A percentile compares a stretch with the other conserved stretches of the same genome.
phyloP scores from a whole-genome alignment of 2,797 vertebrate genomes.

The Chaenodraco wilsoni region DNA sequence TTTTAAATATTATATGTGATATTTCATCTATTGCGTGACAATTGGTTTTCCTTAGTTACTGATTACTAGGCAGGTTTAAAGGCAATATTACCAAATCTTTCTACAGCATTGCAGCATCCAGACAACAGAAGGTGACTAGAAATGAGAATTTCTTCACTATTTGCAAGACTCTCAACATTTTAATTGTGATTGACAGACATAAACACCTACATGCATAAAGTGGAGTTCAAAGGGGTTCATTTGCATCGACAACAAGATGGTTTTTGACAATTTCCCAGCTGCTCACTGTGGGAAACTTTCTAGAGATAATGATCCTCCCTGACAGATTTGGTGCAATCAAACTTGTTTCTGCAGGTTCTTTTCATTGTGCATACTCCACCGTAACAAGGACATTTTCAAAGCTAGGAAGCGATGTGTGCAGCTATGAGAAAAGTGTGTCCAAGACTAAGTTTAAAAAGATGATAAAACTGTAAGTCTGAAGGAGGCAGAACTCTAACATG shows the following conservation, averaged over 20 bases:
- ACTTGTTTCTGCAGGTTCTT: constrained; percentile 64
- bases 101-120: constrained; percentile 41
- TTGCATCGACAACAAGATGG: constrained; percentile 82
- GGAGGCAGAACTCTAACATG: neutral
- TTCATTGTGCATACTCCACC: constrained; percentile 51
- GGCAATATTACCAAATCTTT: constrained; percentile 40
- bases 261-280: constrained; percentile 83
- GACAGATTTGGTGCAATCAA: constrained; percentile 80
- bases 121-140: constrained; percentile 63
- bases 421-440: constrained; percentile 42
- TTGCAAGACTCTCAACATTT: constrained; percentile 63
- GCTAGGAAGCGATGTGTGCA: constrained; percentile 28
- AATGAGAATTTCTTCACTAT: constrained; percentile 59
- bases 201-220: constrained; percentile 78
- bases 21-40: too few relatives aligned
- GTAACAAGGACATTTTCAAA: constrained; percentile 70
- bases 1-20: too few relatives aligned
- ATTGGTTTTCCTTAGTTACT: too few relatives aligned
- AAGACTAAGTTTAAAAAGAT: constrained; percentile 35
- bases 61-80: constrained; percentile 24
- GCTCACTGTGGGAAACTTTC: constrained; percentile 79
- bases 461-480: neutral
- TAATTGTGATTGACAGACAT: constrained; percentile 78
- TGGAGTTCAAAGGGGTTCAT: constrained; percentile 78
- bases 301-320: constrained; percentile 77